Evolutionary conservation across 1,140 invertebrate genomes (phyloP).

Genomic region (Nasonia giraulti): DNA sequence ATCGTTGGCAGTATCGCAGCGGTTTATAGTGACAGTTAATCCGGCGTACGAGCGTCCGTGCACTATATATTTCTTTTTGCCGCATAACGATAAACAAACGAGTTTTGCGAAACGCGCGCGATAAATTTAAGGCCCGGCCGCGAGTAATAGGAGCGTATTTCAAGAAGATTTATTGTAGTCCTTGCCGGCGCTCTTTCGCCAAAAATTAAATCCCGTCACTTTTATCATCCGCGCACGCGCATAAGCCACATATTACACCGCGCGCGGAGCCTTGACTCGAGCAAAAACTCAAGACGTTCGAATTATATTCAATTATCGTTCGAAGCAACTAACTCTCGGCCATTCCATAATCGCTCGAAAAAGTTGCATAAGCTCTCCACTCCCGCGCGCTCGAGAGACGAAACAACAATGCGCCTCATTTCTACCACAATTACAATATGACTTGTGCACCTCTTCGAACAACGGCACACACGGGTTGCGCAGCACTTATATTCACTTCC

Average conservation of each 20-base stretch:
- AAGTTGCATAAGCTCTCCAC: not conserved
- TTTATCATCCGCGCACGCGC: not conserved
- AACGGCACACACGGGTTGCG: not conserved
- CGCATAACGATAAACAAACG: too few species aligned
- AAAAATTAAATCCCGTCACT: not conserved
- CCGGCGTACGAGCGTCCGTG: too few species aligned
- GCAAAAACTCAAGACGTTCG: not conserved
- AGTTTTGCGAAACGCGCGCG: too few species aligned
- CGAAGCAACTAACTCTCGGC: not conserved
- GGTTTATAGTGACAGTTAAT: too few species aligned
- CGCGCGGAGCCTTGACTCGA: not conserved
- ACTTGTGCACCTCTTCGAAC: not conserved
- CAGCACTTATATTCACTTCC: not conserved
- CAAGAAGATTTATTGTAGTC: not conserved
- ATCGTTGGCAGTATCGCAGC: too few species aligned
- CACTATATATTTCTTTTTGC: too few species aligned
- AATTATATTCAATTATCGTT: slow-evolving; percentile 1
- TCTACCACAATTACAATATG: not conserved
- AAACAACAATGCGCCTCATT: not conserved
- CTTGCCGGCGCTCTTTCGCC: not conserved
- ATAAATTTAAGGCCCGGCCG: not conserved
- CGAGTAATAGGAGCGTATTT: not conserved
- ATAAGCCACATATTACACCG: not conserved
- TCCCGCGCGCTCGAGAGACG: not conserved
- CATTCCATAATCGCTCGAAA: slow-evolving; percentile 20